Evolutionary conservation across 2,113 vertebrate genomes (phyloP).

Genomic region (Ranitomeya variabilis): DNA sequence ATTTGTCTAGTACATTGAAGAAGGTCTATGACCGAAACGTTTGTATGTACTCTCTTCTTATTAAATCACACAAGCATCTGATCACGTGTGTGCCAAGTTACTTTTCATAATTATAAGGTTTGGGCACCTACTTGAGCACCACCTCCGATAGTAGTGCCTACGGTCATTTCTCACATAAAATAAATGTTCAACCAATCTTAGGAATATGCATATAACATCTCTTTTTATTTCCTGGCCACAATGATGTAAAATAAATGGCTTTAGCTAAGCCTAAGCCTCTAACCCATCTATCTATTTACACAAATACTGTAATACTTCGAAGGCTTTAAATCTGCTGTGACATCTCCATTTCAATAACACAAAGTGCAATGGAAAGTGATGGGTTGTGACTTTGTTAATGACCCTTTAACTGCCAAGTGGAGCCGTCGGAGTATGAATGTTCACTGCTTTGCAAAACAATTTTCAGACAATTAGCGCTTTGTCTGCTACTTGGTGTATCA

Average conservation of each 20-base stretch:
- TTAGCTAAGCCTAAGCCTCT: neutral
- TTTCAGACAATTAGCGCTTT: conserved; percentile 43
- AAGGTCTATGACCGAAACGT: no score
- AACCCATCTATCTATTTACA: neutral
- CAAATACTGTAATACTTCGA: neutral
- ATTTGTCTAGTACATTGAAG: no score
- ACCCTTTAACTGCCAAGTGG: conserved; percentile 27
- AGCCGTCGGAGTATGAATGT: conserved; percentile 30
- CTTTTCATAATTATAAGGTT: no score
- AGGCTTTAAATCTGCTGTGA: neutral
- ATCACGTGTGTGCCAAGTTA: no score
- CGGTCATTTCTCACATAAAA: no score
- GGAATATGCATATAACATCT: no score
- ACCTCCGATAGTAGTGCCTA: no score
- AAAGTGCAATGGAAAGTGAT: neutral
- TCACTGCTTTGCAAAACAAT: conserved; percentile 41
- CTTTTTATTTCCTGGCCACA: neutral
- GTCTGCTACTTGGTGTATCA: conserved; percentile 39
- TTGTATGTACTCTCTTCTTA: no score
- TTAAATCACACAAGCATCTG: no score
- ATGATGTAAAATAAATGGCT: neutral
- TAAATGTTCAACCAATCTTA: neutral
- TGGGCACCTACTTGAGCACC: no score
- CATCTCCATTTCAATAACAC: conserved; percentile 21
- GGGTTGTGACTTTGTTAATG: conserved; percentile 32